A percentile compares a stretch with the other conserved stretches of the same genome.
Evolutionary conservation across 2,797 vertebrate genomes (phyloP).

Genomic region (Eulemur albifrons): DNA sequence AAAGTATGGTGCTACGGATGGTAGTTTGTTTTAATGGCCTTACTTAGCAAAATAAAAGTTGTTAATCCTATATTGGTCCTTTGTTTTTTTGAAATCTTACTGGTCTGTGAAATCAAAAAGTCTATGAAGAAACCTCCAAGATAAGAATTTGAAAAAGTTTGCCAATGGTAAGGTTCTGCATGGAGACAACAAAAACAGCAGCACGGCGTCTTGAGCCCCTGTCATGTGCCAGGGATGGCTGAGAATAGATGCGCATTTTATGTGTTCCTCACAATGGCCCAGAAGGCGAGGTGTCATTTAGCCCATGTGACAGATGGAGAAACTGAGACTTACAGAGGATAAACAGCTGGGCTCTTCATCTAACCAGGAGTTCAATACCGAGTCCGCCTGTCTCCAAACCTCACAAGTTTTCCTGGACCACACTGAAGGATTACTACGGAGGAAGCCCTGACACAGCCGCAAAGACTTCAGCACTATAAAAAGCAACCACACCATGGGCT

Average conservation of each 20-base stretch:
- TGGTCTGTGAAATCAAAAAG: background rate
- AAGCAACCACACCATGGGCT: background rate
- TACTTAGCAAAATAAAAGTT: background rate
- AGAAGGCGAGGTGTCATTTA: background rate
- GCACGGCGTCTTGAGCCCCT: background rate
- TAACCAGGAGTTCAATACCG: background rate
- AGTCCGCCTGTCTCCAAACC: background rate
- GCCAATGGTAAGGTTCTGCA: background rate
- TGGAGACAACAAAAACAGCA: background rate
- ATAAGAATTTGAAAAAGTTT: background rate
- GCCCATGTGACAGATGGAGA: background rate
- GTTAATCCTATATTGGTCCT: background rate
- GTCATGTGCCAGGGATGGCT: rapidly evolving
- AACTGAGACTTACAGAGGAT: background rate
- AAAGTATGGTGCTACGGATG: background rate
- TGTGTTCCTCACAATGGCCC: background rate
- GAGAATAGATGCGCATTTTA: background rate
- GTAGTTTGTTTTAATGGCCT: background rate
- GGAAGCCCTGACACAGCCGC: background rate
- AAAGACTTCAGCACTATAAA: background rate
- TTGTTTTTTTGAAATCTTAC: background rate
- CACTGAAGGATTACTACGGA: background rate
- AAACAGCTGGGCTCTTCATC: background rate
- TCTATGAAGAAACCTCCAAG: background rate
- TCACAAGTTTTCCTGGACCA: background rate